Base-by-base conservation (phyloP, 2,113 vertebrate genomes). In the Sphaerodactylus townsendi region DNA sequence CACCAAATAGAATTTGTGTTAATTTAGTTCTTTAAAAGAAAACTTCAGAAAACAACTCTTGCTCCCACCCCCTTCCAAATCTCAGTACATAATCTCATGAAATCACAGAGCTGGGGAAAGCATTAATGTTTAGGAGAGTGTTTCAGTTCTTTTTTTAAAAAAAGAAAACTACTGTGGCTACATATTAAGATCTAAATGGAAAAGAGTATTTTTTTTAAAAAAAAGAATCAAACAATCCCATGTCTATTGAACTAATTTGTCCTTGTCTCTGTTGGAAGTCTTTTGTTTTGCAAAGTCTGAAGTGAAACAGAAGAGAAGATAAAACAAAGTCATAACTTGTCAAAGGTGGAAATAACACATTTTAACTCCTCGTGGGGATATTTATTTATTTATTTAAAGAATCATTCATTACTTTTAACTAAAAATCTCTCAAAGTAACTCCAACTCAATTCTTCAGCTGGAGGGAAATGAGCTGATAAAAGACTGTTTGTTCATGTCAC, bases 221-320 rank as follows among this genome's bases (percentile, higher is more conserved):
- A 93, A 89, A 87, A 88, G 83, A 90, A 69, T 93, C 90, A 93
- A 86, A 91, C 79, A 92, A 91, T 92, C 90, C 88, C 89, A 85
- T 89, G 87, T 83, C 92, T 93, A 90, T 90, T 94, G 92, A 93
- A 93, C 93, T 93, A 92, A 92, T 92, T 91, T 93, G 92, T 92
- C 93, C 93, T 93, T 94, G 92, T 74, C 92, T 92, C 91, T 93
- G 92, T 90, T 90, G 94, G 84, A 85, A 91, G 88, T 92, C 92
- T 92, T 10, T 10, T 90, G 91, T 90, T 88, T 85, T 91, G 82
- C 79, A 65, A 85, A 91, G 75, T 1, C 0, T 19, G 64, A 88
- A 73, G 89, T 91, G 93, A 89, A 44, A 85, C 21, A 79, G 53
- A 3, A 41, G 41, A 62, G 77, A 39, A 85, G 28, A 33, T 37